These are phyloP conservation scores for Hyaena hyaena DNA, from an alignment of 2,113 vertebrate genomes.

Conservation along the genomic window DNA sequence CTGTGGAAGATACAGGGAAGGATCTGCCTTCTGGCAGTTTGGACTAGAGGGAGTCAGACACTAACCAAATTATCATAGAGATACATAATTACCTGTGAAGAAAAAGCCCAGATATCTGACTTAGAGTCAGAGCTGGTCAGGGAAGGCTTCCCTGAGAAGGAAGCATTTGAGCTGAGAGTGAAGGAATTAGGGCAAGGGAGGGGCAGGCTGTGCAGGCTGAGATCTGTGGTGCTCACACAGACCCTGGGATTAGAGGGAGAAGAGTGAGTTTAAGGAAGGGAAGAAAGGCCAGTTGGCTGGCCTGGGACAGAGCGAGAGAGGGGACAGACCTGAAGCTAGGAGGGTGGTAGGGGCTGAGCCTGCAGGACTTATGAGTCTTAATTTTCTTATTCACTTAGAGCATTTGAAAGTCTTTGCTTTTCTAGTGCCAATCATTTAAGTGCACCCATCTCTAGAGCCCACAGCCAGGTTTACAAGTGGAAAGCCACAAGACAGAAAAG, in stretches of 20 bases:
- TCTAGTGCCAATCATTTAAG: neutral
- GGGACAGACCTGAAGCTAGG: neutral
- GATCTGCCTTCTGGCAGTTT: neutral
- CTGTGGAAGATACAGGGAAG: neutral
- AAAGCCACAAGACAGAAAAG: neutral
- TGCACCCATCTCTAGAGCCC: neutral
- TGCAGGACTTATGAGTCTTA: neutral
- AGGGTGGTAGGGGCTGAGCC: neutral
- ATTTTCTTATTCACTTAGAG: slow-evolving; percentile 14
- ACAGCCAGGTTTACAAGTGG: neutral
- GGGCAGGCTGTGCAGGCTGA: neutral
- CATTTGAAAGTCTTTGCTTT: slow-evolving; percentile 1
- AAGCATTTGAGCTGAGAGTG: neutral
- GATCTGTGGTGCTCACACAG: neutral
- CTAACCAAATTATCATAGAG: neutral
- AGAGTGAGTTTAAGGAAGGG: neutral
- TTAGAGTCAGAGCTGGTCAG: neutral
- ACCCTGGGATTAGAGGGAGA: neutral
- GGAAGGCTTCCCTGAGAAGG: neutral
- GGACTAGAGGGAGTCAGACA: neutral
- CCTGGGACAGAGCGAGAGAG: neutral
- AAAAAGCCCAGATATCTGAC: neutral
- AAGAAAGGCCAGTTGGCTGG: neutral
- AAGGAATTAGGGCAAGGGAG: neutral
- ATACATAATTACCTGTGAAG: neutral